Evolutionary conservation across 2,888 invertebrate genomes (phyloP), one percentile per base, ranked within the genome.

Genomic region (Trypoxylon attenuatum): DNA sequence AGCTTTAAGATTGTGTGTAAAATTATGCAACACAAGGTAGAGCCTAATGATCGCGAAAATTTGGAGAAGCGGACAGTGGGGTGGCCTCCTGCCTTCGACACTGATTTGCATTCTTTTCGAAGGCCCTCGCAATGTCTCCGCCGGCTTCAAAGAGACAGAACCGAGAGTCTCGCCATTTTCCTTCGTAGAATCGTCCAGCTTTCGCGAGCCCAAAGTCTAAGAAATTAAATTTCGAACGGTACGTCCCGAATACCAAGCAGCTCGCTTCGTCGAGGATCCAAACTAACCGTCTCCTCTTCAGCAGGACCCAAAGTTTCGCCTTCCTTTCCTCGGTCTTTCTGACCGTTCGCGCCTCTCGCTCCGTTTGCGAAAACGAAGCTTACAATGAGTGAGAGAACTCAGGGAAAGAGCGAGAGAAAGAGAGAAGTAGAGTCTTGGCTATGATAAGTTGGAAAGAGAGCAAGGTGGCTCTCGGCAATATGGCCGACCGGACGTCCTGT

Each of bases 161-260:
- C 8, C 45, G 42, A 15, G 21, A 54, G n/a, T 38, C 27, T 23
- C 47, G 64, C 50, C 41, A 65, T 33, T 69, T 69, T 58, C 52
- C 42, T 43, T 18, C 33, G 47, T 51, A 60, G 64, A 61, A 50
- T 47, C 59, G 73, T 54, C 52, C 55, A 49, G 43, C 61, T 59
- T 55, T 55, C 23, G 46, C 46, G 18, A 57, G 58, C 8, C 70
- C 63, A 64, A 78, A 78, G 77, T 76, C 76, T 73, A 79, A n/a
- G 80, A 81, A 84, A 84, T 84, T 84, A 82, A 84, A 83, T 84
- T 85, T 82, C 66, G 59, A 60, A 66, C 59, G 68, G 69, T 76
- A 69, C 71, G 70, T 54, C 54, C 69, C 63, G 83, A 84, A 84
- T 84, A 82, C 77, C 74, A 81, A 83, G 70, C 71, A 77, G 75